Evolutionary conservation across 2,113 vertebrate species (phyloP).

Genomic region (Scophthalmus maximus): DNA sequence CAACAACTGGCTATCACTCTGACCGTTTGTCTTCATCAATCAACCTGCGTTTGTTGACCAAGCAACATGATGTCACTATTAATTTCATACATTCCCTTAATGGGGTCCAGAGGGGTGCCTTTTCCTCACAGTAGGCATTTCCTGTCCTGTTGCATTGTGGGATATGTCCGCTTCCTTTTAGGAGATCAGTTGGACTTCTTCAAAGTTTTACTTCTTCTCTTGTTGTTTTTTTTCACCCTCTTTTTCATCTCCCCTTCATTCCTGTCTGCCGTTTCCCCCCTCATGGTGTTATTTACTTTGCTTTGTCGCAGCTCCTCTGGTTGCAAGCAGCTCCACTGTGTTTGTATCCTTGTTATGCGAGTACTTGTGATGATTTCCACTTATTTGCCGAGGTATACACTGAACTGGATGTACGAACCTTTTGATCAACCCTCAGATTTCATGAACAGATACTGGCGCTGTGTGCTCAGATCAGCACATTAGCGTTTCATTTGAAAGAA

Average conservation of each 20-base stretch:
- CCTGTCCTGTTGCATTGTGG: slow-evolving; percentile 81
- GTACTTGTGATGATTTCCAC: slow-evolving; percentile 77
- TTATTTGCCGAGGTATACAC: slow-evolving; percentile 80
- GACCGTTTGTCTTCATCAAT: slow-evolving; percentile 89
- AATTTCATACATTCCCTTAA: slow-evolving; percentile 87
- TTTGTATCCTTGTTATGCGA: slow-evolving; percentile 75
- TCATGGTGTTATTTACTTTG: slow-evolving; percentile 69
- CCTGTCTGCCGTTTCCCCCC: slow-evolving; percentile 58
- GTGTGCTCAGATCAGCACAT: slow-evolving; percentile 79
- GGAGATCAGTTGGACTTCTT: slow-evolving; percentile 76
- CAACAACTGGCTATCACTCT: slow-evolving; percentile 83
- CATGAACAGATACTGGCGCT: slow-evolving; percentile 75
- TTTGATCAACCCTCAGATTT: slow-evolving; percentile 84
- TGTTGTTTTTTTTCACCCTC: slow-evolving; percentile 48
- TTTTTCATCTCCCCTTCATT: slow-evolving; percentile 65
- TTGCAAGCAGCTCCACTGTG: slow-evolving; percentile 64
- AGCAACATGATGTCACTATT: slow-evolving; percentile 89
- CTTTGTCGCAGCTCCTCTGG: slow-evolving; percentile 70
- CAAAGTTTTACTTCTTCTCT: slow-evolving; percentile 61
- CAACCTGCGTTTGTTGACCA: slow-evolving; percentile 87
- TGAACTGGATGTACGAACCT: slow-evolving; percentile 78
- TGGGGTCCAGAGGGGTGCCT: slow-evolving; percentile 80
- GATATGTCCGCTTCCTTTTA: slow-evolving; percentile 79
- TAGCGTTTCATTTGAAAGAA: slow-evolving; percentile 85
- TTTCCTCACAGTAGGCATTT: slow-evolving; percentile 82